Base-by-base conservation (phyloP, 2,797 vertebrate genomes). In the Spinus olivaceus region DNA sequence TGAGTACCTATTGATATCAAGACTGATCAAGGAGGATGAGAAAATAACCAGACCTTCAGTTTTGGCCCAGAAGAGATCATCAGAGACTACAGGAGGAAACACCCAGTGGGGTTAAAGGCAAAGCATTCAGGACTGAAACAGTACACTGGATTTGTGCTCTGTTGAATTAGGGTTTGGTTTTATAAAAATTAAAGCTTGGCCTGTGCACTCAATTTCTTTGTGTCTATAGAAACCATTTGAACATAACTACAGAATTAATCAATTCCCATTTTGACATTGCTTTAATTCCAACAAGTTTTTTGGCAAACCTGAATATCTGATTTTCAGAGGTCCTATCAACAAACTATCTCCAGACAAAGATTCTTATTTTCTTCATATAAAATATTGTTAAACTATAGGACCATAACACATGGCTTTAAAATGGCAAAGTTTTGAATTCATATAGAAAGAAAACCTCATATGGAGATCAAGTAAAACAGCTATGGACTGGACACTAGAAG, bases 41-140 rank as follows among this genome's bases (percentile, higher is more conserved):
- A 94, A 91, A 90, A 89, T 79, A 87, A 92, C 56, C 56, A 95
- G 86, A 94, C 44, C 24, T 82, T 80, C 67, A 73, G 28, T 54
- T 92, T 76, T 92, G 72, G 56, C 56, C 64, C 67, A 18, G 47
- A 70, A 66, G 21, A 87, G 23, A 20, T n/a, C 39, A 79, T 67
- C 59, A 74, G 78, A 82, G 50, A 82, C 33, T 66, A 56, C 3
- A 22, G 46, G 27, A 87, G 12, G 84, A 92, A 87, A 71, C 33
- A 6, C 23, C 21, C 37, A 37, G 21, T 33, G 39, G 25, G 6
- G 35, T 69, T 49, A 44, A 39, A 77, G 24, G 41, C 22, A 81
- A 85, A 88, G 30, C 47, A 57, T 5, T 64, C 60, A 93, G 64
- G 41, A 51, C 32, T 59, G 28, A 73, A 91, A 88, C 17, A 49